Conservation (phyloP, 1,140 invertebrate species). For the Drosophila mayri region DNA sequence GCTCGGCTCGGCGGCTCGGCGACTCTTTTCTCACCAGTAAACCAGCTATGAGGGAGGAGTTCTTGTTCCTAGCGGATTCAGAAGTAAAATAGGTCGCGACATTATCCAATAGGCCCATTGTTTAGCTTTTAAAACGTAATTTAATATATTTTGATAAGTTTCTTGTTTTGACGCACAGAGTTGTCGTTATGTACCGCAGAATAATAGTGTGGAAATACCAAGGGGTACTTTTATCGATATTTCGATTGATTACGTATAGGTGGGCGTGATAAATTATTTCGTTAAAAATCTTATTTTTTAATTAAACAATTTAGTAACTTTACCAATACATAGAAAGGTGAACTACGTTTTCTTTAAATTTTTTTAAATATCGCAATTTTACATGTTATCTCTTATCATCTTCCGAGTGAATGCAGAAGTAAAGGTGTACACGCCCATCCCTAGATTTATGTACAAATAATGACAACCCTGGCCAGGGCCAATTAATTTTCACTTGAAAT, state of each 20-base stretch:
- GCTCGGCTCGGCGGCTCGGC: background rate
- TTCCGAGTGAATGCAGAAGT: background rate
- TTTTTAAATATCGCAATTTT: too few relatives aligned
- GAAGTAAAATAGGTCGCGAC: conserved; percentile 60
- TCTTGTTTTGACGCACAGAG: conserved; percentile 32
- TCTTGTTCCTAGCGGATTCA: conserved; percentile 92
- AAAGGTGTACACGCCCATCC: background rate
- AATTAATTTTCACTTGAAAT: conserved; percentile 20
- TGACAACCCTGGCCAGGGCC: background rate
- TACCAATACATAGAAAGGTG: background rate
- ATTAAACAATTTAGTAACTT: background rate
- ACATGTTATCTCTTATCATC: background rate
- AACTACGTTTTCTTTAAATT: background rate
- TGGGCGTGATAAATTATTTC: background rate
- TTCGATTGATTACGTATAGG: background rate
- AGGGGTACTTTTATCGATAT: background rate
- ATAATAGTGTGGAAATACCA: background rate
- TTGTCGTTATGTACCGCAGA: conserved; percentile 2
- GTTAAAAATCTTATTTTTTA: background rate
- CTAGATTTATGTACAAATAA: background rate
- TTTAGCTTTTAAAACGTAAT: conserved; percentile 39
- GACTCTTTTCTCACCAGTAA: conserved; percentile 88
- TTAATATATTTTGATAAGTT: conserved; percentile 21
- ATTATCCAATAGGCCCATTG: conserved; percentile 72
- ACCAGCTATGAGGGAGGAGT: conserved; percentile 93